Evolutionary conservation across 2,113 vertebrate genomes (phyloP), one percentile per base, ranked within the genome.

Genomic region (Halcyon senegalensis): DNA sequence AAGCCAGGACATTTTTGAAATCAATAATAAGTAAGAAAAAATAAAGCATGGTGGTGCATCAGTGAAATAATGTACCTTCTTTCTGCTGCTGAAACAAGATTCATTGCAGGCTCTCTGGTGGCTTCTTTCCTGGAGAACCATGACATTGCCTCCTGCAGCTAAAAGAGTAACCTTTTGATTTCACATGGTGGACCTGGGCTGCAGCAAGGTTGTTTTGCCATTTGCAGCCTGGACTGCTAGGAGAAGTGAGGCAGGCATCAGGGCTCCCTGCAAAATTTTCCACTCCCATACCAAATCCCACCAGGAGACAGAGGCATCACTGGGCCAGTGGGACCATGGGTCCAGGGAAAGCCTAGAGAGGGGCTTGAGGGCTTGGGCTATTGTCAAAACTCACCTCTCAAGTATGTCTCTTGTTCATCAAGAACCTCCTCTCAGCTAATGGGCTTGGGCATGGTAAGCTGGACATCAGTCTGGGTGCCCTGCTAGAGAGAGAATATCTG

Each of bases 381-480:
- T 3, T 43, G 30, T 55, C 23, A 78, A 21, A 70, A 8, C 7
- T 55, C 43, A 53, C 6, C 11, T 21, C 6, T 50, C 17, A 33
- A 0, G 0, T 8, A 1, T 7, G 6, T 69, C 30, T 16, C 20
- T 69, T 48, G 5, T 6, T 76, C 33, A 56, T 21, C 27, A 23
- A 72, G 28, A 59, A 21, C 6, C 2, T 87, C 7, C n/a, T 48
- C 16, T 23, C 30, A 67, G 46, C 15, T 41, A 24, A 24, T 66
- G 16, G 44, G 7, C 16, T 80, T 56, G 30, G 17, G 23, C 33
- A 35, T 0, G 0, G 31, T 51, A 33, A 72, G 2, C 13, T 63
- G 33, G 28, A 24, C 17, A 35, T 44, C 35, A 75, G 16, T 67
- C 5, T 46, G 16, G 6, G 27, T 48, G 27, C 9, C 18, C 25